Evolutionary conservation across 92 coral and sea anemone genomes (phyloP).

Genomic region (Epizoanthus scotinus): DNA sequence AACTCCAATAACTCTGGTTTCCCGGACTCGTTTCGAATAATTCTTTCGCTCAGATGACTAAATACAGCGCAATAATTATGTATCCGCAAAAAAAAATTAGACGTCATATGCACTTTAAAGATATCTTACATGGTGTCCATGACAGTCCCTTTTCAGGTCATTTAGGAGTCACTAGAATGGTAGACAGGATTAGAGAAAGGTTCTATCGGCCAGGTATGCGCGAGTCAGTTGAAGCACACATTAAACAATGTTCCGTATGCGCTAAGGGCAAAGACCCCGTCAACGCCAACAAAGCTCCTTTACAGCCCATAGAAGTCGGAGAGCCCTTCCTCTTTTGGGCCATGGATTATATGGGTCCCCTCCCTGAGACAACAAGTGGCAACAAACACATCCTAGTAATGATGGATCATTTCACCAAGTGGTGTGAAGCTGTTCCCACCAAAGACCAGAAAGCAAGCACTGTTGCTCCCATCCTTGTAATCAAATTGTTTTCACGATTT

Average conservation of each 20-base stretch:
- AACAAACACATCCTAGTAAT: conserved; percentile 50
- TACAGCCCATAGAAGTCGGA: conserved; percentile 43
- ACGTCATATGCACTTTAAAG: no score
- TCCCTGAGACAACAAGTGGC: conserved; percentile 41
- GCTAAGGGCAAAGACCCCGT: conserved; percentile 32
- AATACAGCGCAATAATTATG: no score
- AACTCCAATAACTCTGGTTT: no score
- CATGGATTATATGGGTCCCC: conserved; percentile 55
- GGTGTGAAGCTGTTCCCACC: conserved; percentile 48
- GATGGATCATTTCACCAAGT: conserved; percentile 54
- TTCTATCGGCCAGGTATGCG: conserved; percentile 21
- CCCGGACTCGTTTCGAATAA: no score
- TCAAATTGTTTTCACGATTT: conserved; percentile 41
- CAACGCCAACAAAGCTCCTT: conserved; percentile 43
- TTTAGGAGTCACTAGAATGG: neutral
- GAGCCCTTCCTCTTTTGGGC: conserved; percentile 68
- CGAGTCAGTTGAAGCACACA: conserved; percentile 33
- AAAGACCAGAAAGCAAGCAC: conserved; percentile 27
- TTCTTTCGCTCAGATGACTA: no score
- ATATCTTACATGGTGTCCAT: no score
- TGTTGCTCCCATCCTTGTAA: conserved; percentile 21
- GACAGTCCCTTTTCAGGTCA: neutral
- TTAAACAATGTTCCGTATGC: conserved; percentile 36
- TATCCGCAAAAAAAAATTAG: no score
- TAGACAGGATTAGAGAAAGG: no score